A percentile compares a stretch with the other conserved stretches of the same genome.
Evolutionary conservation across 1,140 invertebrate genomes (phyloP).

Genomic region (Pogonomyrmex californicus): DNA sequence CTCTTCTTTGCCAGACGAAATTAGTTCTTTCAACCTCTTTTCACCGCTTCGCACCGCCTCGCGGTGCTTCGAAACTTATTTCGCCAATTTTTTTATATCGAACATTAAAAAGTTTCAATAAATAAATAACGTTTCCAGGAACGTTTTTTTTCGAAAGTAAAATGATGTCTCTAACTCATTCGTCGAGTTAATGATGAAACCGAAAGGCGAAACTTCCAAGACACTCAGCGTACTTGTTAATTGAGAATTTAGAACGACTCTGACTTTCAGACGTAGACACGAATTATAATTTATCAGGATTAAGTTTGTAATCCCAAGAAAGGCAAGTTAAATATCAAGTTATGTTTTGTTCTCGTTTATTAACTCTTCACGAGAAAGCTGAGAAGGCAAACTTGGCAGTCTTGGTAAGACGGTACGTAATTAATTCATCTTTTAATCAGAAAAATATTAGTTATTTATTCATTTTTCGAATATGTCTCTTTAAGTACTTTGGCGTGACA

Average conservation of each 20-base stretch:
- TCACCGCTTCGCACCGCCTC: background rate
- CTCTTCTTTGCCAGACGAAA: too few species aligned
- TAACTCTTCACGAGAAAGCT: conserved; percentile 1
- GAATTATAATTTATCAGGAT: background rate
- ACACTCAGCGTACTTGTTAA: background rate
- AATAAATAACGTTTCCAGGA: background rate
- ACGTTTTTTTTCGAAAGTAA: background rate
- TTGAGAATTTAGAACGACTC: background rate
- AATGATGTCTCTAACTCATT: background rate
- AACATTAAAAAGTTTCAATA: background rate
- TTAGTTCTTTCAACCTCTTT: background rate
- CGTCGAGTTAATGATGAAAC: background rate
- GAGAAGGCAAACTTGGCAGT: background rate
- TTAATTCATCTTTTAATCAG: background rate
- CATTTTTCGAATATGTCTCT: background rate
- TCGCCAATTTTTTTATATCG: background rate
- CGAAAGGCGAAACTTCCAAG: background rate
- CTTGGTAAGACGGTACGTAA: background rate
- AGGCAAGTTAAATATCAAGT: background rate
- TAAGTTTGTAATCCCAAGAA: background rate
- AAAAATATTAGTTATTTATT: background rate
- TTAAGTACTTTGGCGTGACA: background rate
- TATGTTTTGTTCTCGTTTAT: background rate
- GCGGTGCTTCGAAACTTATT: background rate
- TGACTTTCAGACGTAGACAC: background rate